A percentile compares a stretch with the other conserved stretches of the same genome.
These are phyloP conservation scores for Drosophila hawaiiensis DNA, from an alignment of 2,888 invertebrate genomes.

Conservation along the genomic window DNA sequence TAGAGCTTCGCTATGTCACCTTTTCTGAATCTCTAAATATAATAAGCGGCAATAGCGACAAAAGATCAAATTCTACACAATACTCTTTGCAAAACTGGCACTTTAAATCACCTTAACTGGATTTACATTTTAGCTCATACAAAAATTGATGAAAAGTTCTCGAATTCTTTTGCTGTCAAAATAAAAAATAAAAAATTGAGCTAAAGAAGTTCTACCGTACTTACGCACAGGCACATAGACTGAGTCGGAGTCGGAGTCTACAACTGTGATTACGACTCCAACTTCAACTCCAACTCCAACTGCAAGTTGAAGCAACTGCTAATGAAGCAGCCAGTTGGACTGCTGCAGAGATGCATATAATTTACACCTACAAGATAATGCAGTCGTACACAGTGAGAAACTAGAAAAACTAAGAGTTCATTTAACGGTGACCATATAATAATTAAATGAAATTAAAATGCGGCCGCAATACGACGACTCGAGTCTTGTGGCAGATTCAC, in stretches of 20 bases:
- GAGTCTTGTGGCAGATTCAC: constrained; percentile 23
- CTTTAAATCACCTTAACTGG: not conserved
- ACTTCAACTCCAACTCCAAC: constrained; percentile 4
- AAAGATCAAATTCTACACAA: not conserved
- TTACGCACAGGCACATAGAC: constrained; percentile 7
- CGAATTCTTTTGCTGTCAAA: not conserved
- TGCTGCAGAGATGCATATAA: constrained; percentile 39
- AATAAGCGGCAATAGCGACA: not conserved
- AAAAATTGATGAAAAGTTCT: not conserved
- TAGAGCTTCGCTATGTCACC: not conserved
- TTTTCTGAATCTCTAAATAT: not conserved
- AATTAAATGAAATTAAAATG: constrained; percentile 56
- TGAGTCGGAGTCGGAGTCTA: constrained; percentile 4
- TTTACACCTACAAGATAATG: constrained; percentile 57
- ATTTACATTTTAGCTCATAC: not conserved
- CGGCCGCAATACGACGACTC: constrained; percentile 23
- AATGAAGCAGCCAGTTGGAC: constrained; percentile 48
- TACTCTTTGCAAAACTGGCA: not conserved
- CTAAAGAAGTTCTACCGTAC: not conserved
- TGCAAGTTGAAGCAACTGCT: constrained; percentile 45
- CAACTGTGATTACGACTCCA: constrained; percentile 23
- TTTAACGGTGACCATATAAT: constrained; percentile 10
- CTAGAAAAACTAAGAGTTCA: not conserved
- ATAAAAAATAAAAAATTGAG: too few species aligned
- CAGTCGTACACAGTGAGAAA: constrained; percentile 36